Evolutionary conservation across 2,797 vertebrate species (phyloP).

Genomic region (Oreochromis grahami): DNA sequence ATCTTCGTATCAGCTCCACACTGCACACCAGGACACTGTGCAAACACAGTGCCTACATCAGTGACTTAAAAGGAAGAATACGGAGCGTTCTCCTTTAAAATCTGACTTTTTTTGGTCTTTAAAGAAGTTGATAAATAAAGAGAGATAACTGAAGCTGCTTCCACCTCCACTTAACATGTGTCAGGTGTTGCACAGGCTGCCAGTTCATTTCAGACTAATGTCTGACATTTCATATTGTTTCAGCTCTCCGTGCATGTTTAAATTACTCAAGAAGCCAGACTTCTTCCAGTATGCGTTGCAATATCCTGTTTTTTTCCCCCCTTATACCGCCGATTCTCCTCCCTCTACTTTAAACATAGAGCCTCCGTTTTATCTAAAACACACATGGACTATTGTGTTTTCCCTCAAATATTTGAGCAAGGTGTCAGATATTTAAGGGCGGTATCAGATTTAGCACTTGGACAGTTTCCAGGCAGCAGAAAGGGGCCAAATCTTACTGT

Average conservation of each 20-base stretch:
- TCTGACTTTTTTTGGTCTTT: background rate
- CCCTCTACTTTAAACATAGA: constrained; percentile 18
- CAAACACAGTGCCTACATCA: background rate
- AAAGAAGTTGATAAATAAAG: background rate
- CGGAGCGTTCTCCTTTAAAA: background rate
- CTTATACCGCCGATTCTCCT: background rate
- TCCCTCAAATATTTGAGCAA: constrained; percentile 64
- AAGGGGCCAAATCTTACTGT: background rate
- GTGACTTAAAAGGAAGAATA: background rate
- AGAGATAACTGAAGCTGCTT: background rate
- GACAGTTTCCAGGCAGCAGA: constrained; percentile 37
- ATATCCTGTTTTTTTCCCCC: constrained; percentile 11
- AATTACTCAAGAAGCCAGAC: background rate
- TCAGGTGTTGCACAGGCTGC: background rate
- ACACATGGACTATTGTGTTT: constrained; percentile 52
- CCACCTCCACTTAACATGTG: background rate
- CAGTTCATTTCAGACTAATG: background rate
- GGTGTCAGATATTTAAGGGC: constrained; percentile 61
- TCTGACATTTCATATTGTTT: background rate
- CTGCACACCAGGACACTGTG: background rate
- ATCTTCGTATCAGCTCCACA: background rate
- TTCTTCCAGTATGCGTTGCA: background rate
- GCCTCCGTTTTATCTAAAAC: constrained; percentile 11
- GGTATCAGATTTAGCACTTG: constrained; percentile 56
- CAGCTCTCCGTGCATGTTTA: background rate